phyloP scores from a whole-genome alignment of 2,113 vertebrate species.

The Carettochelys insculpta region DNA sequence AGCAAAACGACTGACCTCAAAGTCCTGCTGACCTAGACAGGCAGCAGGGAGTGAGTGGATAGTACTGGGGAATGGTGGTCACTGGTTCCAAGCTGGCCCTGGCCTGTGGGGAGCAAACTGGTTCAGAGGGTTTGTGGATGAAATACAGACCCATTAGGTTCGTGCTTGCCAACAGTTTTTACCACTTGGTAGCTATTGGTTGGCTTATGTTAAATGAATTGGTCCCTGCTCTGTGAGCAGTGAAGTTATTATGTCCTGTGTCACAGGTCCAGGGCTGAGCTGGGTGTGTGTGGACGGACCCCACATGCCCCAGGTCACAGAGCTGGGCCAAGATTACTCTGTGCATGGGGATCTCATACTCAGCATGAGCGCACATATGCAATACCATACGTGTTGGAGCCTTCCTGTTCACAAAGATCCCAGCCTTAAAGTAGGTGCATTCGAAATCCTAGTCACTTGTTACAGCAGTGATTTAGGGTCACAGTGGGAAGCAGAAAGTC shows the following conservation, averaged over 20 bases:
- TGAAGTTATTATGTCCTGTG: background rate
- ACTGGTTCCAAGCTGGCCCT: background rate
- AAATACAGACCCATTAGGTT: slow-evolving; percentile 36
- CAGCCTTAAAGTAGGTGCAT: background rate
- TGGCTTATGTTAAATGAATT: background rate
- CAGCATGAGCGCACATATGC: too few relatives aligned
- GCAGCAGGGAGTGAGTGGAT: slow-evolving; percentile 10
- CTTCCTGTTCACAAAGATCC: background rate
- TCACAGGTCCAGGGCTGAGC: background rate
- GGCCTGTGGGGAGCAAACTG: background rate
- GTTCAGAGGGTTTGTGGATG: slow-evolving; percentile 16
- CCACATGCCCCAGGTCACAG: rapidly evolving
- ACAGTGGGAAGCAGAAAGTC: background rate
- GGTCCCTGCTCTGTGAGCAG: background rate
- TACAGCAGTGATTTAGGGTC: background rate
- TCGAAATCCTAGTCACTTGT: background rate
- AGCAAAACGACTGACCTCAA: background rate
- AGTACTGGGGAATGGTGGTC: background rate
- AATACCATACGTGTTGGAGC: background rate
- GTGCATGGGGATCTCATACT: background rate
- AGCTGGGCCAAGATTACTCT: background rate
- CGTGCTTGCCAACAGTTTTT: background rate
- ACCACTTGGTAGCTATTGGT: background rate
- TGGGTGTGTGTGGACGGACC: background rate
- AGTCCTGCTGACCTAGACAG: background rate